Percentiles rank a stretch among this genome's conserved stretches.
Conservation (phyloP, 2,888 invertebrate species). For the Glyphotaelius pellucidus region DNA sequence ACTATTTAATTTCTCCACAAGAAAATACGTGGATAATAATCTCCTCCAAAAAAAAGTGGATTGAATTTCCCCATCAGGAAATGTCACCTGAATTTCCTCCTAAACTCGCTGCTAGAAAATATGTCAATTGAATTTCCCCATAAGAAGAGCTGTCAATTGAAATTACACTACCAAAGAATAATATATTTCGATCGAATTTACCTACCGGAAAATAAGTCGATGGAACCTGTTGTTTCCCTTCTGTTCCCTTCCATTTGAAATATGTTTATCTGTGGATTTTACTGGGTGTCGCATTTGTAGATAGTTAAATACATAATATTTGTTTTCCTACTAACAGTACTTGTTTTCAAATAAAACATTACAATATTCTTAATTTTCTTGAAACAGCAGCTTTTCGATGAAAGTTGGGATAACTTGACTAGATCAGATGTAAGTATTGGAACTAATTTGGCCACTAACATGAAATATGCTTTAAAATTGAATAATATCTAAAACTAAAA, state of each 20-base stretch:
- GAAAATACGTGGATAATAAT: no score
- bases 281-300: background rate
- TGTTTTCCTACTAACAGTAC: background rate
- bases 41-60: no score
- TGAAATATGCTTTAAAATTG: background rate
- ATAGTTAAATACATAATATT: background rate
- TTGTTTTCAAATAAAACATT: background rate
- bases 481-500: background rate
- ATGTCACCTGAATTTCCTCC: no score
- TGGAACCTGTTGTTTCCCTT: background rate
- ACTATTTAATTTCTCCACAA: no score
- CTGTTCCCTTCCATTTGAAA: background rate
- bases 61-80: no score
- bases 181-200: background rate
- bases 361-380: slow-evolving; percentile 47
- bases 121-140: no score
- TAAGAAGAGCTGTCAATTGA: no score
- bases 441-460: background rate
- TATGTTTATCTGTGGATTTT: background rate
- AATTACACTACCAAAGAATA: no score
- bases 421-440: slow-evolving; percentile 37
- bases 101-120: no score
- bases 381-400: slow-evolving; percentile 38
- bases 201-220: background rate
- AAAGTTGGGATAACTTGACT: slow-evolving; percentile 34